Conservation (phyloP, 2,113 vertebrate species). For the Columbina picui region DNA sequence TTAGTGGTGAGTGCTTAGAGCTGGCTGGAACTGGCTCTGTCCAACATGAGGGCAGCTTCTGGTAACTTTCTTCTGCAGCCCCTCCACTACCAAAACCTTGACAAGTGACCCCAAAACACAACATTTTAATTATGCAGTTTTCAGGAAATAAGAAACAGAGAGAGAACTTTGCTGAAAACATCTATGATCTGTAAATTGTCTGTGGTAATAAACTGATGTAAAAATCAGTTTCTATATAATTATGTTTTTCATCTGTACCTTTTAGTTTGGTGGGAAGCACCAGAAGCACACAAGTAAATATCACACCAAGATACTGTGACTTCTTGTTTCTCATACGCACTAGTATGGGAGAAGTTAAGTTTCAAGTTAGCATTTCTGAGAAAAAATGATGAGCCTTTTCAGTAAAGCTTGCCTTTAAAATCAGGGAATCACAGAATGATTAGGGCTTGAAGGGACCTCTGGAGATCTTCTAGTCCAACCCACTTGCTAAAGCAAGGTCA, state of each 20-base stretch:
- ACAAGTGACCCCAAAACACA: neutral
- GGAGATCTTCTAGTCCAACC: no score
- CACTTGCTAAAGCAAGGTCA: no score
- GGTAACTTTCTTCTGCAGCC: neutral
- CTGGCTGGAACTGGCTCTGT: neutral
- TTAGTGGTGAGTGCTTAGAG: accelerated
- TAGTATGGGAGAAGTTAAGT: neutral
- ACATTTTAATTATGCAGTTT: neutral
- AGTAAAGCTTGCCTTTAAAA: neutral
- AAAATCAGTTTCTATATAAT: neutral
- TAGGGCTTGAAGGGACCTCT: no score
- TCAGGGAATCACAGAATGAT: no score
- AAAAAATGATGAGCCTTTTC: neutral
- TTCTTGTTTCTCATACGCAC: neutral
- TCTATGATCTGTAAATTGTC: neutral
- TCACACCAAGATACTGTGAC: neutral
- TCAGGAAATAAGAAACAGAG: neutral
- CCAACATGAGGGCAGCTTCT: accelerated
- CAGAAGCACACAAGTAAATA: neutral
- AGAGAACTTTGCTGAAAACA: neutral
- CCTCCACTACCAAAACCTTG: accelerated
- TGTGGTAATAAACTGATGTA: neutral
- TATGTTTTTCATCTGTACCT: neutral
- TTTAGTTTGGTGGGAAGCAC: neutral
- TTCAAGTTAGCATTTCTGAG: neutral